Base-by-base conservation (phyloP, 2,888 invertebrate genomes). In the Drosophila anceps region DNA sequence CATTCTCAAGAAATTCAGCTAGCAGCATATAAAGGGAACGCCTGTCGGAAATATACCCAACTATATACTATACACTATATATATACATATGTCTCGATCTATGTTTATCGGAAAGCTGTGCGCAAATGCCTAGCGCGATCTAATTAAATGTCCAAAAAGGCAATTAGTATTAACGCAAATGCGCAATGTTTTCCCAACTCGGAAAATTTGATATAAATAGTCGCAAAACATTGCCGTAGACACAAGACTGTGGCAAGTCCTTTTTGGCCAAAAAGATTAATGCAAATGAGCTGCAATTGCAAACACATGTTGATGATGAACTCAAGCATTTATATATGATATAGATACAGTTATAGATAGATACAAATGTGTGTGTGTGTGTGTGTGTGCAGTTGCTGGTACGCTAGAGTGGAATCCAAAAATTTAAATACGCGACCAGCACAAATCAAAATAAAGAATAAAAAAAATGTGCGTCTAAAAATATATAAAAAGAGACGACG, bases 221-320 rank as follows among this genome's bases (percentile, higher is more conserved):
- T 43, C 63, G 48, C 66, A 78, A 78, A 76, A 70, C 70, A 70
- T 73, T 66, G 66, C 72, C 61, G 31, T 6, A 10, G 53, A 50
- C 20, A 8, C 20, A 27, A 43, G 71, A 33, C 46, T 68, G 53
- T 51, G 61, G 48, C 67, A 63, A 65, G 60, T 65, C n/a, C n/a
- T 54, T 53, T 60, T 24, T 66, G 46, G 12, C 65, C 73, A 65
- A 69, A 69, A 72, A 64, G 71, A 80, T 80, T 71, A 73, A 76
- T 54, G 68, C 66, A 62, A 71, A 65, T 54, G 69, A 58, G 73
- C 70, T 75, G 88, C 74, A 79, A 83, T 84, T 81, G 72, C 86
- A 88, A 85, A 85, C 84, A 85, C 84, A 85, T 85, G 89, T 85
- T 85, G 89, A n/a, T n/a, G 78, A 88, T 79, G 79, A 67, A 62